Evolutionary conservation across 2,797 vertebrate species (phyloP), one percentile per base, ranked within the genome.

Genomic region (Salarias fasciatus): DNA sequence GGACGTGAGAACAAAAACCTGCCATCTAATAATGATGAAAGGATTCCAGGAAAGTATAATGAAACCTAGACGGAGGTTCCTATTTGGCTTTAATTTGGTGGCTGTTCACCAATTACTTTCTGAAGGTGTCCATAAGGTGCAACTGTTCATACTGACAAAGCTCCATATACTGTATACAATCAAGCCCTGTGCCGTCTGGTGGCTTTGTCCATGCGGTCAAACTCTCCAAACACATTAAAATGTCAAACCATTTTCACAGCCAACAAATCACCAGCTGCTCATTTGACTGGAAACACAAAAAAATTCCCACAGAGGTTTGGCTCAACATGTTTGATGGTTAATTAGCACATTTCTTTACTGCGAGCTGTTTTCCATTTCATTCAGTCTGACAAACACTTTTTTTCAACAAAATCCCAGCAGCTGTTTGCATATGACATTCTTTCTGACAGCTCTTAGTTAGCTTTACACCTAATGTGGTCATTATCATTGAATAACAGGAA

Each of bases 401-500:
- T 18, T n/a, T 5, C 3, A 15, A 30, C 24, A 11, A 28, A 38
- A 41, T 5, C 6, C 2, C 5, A 52, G 42, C 68, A 72, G 44
- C 29, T 78, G 70, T 76, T 74, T 72, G 63, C 68, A 52, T 51
- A 53, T 59, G 44, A 56, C 50, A 24, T 59, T 78, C 69, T 72
- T 67, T 61, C 76, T 81, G 84, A 86, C 48, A 76, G 86, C 85
- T 74, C 64, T 75, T 58, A 35, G 87, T 84, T 85, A 83, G 86
- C 71, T 86, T 88, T 87, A 65, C 83, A 81, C 69, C 82, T 89
- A 88, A 86, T 89, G 85, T 53, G 53, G 74, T 73, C 82, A 85
- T 92, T 89, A 88, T 84, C 78, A 72, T 84, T 66, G 82, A 90
- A 92, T 91, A 93, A 92, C 91, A 93, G 92, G 91, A 93, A 92